Evolutionary conservation across 2,113 vertebrate genomes (phyloP), one percentile per base, ranked within the genome.

Genomic region (Aythya baeri): DNA sequence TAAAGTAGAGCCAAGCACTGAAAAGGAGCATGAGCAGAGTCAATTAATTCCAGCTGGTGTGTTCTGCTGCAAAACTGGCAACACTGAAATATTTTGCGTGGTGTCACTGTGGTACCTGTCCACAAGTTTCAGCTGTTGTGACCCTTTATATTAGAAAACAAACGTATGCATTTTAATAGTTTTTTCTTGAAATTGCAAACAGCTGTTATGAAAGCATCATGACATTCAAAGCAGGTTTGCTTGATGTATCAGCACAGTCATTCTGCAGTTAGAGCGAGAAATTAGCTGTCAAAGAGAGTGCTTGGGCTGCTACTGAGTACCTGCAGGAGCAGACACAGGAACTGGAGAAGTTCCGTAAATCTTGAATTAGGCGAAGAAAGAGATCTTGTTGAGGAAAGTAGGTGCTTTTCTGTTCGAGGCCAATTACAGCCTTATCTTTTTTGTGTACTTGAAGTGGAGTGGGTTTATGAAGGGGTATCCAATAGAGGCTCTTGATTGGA

Each of bases 341-440:
- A 95, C 65, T 46, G 21, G 29, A 54, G 49, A 67, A 18, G 46
- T 90, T 88, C 75, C 62, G 20, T 91, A 61, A 68, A 83, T 87
- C 46, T 79, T 21, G 8, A 86, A 83, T 93, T 80, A 88, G 67
- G 50, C 88, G 75, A 88, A 81, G 75, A 94, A 89, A 58, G 79
- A 70, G 74, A 29, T 76, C 63, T 86, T 79, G 38, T 57, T 80
- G 68, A 91, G 34, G 68, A 91, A 86, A 82, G 46, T 43, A 57
- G 83, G 18, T 86, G 31, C 44, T 57, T 91, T 93, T 91, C 49
- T 84, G 7, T 75, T 81, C 15, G 73, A 89, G 88, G 20, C 61
- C 54, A 57, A 34, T 93, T 92, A 43, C n/a, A 65, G 38, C 75
- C 80, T 92, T 94, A 90, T 80, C 76, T 85, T 67, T 93, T 91